Evolutionary conservation across 2,113 vertebrate genomes (phyloP).

Genomic region (Atrichornis clamosus): DNA sequence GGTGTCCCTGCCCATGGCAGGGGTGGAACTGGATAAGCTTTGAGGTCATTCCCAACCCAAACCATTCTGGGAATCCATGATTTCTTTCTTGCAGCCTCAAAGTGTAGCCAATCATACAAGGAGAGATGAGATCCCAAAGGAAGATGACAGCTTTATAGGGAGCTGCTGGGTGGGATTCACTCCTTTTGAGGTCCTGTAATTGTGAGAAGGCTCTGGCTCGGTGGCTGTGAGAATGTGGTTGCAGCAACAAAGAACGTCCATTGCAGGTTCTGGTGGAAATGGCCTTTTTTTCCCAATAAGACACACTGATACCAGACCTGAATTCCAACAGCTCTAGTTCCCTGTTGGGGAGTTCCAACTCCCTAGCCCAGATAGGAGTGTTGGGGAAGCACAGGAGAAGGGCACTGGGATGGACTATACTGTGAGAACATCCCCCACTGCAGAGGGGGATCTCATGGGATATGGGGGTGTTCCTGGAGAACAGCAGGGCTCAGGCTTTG

Average conservation of each 20-base stretch:
- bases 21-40: not conserved
- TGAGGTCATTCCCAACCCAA: not conserved
- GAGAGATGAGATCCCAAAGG: not conserved
- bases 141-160: not conserved
- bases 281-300: not conserved
- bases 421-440: not conserved
- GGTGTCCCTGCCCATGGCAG: not conserved
- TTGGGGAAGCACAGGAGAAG: not conserved
- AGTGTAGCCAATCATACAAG: accelerated
- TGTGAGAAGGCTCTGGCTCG: not conserved
- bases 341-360: too few relatives aligned
- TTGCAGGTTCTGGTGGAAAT: not conserved
- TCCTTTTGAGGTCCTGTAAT: not conserved
- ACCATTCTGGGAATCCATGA: not conserved
- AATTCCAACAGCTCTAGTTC: not conserved
- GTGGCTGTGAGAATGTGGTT: not conserved
- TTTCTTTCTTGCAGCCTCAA: not conserved
- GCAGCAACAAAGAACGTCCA: not conserved
- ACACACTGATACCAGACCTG: not conserved
- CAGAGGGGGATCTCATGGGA: not conserved
- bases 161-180: not conserved
- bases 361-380: not conserved
- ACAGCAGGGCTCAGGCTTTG: not conserved
- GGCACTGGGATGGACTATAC: not conserved
- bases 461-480: not conserved